Conservation (phyloP, 2,113 vertebrate species). For the Rattus norvegicus region DNA sequence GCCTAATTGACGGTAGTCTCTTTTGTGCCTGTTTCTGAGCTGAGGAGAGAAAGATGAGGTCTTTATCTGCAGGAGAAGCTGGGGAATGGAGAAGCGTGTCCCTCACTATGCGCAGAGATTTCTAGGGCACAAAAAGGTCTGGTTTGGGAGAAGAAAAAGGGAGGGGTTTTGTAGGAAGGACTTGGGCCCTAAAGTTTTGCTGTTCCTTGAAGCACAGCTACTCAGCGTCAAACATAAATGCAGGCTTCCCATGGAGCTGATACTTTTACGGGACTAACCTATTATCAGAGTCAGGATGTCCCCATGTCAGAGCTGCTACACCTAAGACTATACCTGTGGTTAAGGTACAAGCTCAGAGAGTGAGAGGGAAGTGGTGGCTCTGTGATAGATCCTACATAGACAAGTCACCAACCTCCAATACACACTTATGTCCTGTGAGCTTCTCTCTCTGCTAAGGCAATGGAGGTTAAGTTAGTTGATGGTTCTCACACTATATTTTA, state of each 20-base stretch:
- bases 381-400: background rate
- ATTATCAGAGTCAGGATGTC: background rate
- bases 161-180: background rate
- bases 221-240: background rate
- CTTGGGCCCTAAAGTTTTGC: background rate
- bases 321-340: background rate
- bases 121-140: background rate
- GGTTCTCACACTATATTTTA: too few relatives aligned
- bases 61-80: background rate
- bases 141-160: too few relatives aligned
- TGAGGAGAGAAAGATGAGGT: background rate
- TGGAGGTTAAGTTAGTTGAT: accelerated
- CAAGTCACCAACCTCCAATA: accelerated
- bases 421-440: accelerated
- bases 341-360: background rate
- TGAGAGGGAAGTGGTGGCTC: accelerated
- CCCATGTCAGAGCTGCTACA: background rate
- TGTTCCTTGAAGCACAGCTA: background rate
- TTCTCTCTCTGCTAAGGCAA: background rate
- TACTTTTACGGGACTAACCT: background rate
- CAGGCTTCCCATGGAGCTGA: background rate
- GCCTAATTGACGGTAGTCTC: background rate
- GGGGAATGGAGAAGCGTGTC: background rate
- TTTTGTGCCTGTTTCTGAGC: background rate
- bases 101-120: background rate